These are phyloP conservation scores for Scaptomyza pallida DNA, from an alignment of 1,140 invertebrate species.

Conservation along the genomic window DNA sequence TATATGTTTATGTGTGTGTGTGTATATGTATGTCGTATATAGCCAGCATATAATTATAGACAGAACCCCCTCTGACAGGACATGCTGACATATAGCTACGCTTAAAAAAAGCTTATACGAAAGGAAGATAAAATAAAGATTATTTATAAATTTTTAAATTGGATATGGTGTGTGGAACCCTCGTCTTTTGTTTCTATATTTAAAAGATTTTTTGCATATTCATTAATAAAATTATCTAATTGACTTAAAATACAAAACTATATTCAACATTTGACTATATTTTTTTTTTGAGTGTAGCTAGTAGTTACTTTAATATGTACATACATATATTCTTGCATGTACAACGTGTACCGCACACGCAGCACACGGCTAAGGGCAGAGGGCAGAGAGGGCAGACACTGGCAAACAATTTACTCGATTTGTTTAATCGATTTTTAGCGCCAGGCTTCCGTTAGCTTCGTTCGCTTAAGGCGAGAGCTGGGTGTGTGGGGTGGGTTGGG, in stretches of 20 bases:
- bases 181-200: too few species aligned
- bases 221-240: too few species aligned
- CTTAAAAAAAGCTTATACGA: too few species aligned
- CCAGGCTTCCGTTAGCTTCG: conserved; percentile 35
- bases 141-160: too few species aligned
- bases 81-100: background rate
- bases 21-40: background rate
- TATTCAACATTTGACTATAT: too few species aligned
- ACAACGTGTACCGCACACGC: background rate
- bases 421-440: conserved; percentile 80
- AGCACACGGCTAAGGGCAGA: background rate
- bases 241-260: too few species aligned
- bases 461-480: conserved; percentile 2
- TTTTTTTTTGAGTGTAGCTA: background rate
- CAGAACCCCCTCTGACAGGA: conserved; percentile 14
- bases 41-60: conserved; percentile 45
- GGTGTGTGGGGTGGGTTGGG: background rate
- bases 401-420: conserved; percentile 79
- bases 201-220: too few species aligned
- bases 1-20: background rate
- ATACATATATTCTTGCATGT: conserved; percentile 22
- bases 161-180: too few species aligned
- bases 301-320: conserved; percentile 16
- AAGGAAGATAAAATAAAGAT: too few species aligned
- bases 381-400: conserved; percentile 35